A percentile compares a stretch with the other conserved stretches of the same genome.
Evolutionary conservation across 1,140 invertebrate genomes (phyloP).

Genomic region (Neodiprion lecontei): DNA sequence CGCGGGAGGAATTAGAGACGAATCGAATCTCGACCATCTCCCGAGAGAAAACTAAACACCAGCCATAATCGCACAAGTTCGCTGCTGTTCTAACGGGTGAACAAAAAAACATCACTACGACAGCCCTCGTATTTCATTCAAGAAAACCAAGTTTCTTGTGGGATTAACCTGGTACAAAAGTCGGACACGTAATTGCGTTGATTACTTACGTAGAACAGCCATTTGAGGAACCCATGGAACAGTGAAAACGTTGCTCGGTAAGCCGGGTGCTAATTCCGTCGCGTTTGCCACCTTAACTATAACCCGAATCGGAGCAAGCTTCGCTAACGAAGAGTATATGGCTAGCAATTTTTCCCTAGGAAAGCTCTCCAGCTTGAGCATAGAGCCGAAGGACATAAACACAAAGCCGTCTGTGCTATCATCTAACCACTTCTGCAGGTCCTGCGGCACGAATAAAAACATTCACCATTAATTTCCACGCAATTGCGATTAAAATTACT

Average conservation of each 20-base stretch:
- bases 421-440: conserved; percentile 71
- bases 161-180: background rate
- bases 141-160: conserved; percentile 54
- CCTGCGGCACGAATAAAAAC: conserved; percentile 56
- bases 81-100: conserved; percentile 59
- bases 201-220: conserved; percentile 66
- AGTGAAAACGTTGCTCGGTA: conserved; percentile 67
- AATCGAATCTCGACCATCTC: no score
- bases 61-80: conserved; percentile 47
- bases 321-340: conserved; percentile 42
- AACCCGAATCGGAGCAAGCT: conserved; percentile 42
- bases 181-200: no score
- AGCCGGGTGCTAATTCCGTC: conserved; percentile 42
- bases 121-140: conserved; percentile 57
- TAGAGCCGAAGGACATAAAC: conserved; percentile 77
- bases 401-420: conserved; percentile 72
- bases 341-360: conserved; percentile 28
- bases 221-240: conserved; percentile 71
- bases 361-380: conserved; percentile 69
- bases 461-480: conserved; percentile 14
- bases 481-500: conserved; percentile 18
- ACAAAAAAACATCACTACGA: conserved; percentile 58
- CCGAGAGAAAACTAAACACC: no score
- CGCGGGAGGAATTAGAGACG: no score
- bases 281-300: conserved; percentile 39